Percentiles rank a stretch among this genome's conserved stretches.
These are phyloP conservation scores for Drosophila paulistorum DNA, from an alignment of 1,140 invertebrate species.

Conservation along the genomic window DNA sequence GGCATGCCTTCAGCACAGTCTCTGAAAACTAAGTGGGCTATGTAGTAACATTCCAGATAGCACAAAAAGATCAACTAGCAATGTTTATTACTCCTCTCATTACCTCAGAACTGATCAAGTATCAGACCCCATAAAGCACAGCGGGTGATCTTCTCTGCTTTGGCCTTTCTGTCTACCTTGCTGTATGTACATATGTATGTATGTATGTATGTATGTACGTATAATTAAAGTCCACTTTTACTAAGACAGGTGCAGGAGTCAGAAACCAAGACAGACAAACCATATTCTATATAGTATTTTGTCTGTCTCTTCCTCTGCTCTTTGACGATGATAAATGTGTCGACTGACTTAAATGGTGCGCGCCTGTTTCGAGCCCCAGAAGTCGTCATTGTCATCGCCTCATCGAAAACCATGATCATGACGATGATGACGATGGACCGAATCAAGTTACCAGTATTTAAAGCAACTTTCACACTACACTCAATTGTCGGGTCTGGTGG, in stretches of 20 bases:
- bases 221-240: slow-evolving; percentile 51
- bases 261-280: not conserved
- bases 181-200: not conserved
- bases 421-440: not conserved
- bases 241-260: slow-evolving; percentile 68
- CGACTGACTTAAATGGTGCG: slow-evolving; percentile 72
- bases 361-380: slow-evolving; percentile 15
- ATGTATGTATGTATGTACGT: slow-evolving; percentile 6
- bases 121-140: slow-evolving; percentile 55
- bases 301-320: slow-evolving; percentile 16
- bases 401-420: slow-evolving; percentile 17
- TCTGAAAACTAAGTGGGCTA: not conserved
- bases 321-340: slow-evolving; percentile 79
- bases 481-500: slow-evolving; percentile 72
- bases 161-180: not conserved
- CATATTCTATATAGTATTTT: slow-evolving; percentile 29
- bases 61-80: slow-evolving; percentile 39
- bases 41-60: slow-evolving; percentile 48
- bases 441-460: slow-evolving; percentile 62
- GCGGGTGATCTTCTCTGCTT: slow-evolving; percentile 67
- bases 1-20: slow-evolving; percentile 11
- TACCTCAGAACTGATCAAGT: slow-evolving; percentile 61
- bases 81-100: slow-evolving; percentile 48
- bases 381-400: slow-evolving; percentile 39
- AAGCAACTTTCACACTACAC: slow-evolving; percentile 79